phyloP scores from a whole-genome alignment of 2,113 vertebrate genomes.

The Mus pahari region DNA sequence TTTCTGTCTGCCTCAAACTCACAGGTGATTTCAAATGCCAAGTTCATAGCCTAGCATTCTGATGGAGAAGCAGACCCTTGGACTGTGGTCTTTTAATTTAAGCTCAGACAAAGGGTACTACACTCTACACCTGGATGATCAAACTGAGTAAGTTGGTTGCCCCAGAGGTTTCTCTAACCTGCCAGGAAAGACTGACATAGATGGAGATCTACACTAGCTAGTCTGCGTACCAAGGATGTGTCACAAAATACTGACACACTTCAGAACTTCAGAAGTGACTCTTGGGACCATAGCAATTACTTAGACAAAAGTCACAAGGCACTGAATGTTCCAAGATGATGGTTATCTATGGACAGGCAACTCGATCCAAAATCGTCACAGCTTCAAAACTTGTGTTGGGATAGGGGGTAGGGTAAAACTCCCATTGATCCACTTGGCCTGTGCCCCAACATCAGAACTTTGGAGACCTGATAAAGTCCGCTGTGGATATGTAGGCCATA shows the following conservation, averaged over 20 bases:
- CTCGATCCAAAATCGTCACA: not conserved
- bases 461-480: not conserved
- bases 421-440: not conserved
- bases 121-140: not conserved
- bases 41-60: not conserved
- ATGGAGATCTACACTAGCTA: not conserved
- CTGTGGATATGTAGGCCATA: not conserved
- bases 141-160: not conserved
- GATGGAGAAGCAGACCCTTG: not conserved
- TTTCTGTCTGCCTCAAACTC: not conserved
- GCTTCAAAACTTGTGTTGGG: not conserved
- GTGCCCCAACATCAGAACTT: not conserved
- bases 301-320: not conserved
- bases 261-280: not conserved
- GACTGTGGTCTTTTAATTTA: not conserved
- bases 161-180: not conserved
- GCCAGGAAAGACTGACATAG: not conserved
- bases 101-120: not conserved
- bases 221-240: rapidly evolving
- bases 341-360: not conserved
- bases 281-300: no score
- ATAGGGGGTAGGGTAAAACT: not conserved
- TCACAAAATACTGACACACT: not conserved
- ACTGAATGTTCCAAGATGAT: not conserved
- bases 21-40: not conserved